Evolutionary conservation across 2,113 vertebrate genomes (phyloP).

Genomic region (Lasiurus cinereus): DNA sequence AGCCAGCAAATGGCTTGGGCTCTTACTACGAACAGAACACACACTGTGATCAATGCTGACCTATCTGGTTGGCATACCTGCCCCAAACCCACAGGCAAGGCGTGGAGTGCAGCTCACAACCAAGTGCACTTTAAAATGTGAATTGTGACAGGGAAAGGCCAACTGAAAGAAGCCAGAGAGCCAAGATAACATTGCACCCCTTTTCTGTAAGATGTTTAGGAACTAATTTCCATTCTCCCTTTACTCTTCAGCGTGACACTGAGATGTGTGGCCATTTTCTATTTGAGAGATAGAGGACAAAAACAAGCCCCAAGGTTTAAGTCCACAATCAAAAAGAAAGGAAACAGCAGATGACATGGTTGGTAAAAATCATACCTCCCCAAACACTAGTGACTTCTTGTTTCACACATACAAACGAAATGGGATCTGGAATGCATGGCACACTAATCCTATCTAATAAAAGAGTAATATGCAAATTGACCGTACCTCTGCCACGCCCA

Average conservation of each 20-base stretch:
- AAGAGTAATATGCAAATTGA: too few species aligned
- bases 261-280: background rate
- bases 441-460: background rate
- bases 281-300: background rate
- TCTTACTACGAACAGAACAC: background rate
- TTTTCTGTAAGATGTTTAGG: background rate
- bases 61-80: rapidly evolving
- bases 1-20: background rate
- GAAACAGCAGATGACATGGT: background rate
- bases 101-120: background rate
- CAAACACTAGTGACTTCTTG: background rate
- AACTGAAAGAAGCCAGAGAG: background rate
- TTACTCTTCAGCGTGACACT: background rate
- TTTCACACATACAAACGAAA: background rate
- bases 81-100: background rate
- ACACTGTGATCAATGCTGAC: rapidly evolving
- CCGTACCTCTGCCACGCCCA: too few species aligned
- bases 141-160: background rate
- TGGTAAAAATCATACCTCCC: background rate
- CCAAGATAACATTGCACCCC: background rate
- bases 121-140: background rate
- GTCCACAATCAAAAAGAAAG: background rate
- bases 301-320: background rate
- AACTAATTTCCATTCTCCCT: background rate
- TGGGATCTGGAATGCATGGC: background rate